phyloP scores from a whole-genome alignment of 1,140 invertebrate genomes.

The Drosophila parabipectinata region DNA sequence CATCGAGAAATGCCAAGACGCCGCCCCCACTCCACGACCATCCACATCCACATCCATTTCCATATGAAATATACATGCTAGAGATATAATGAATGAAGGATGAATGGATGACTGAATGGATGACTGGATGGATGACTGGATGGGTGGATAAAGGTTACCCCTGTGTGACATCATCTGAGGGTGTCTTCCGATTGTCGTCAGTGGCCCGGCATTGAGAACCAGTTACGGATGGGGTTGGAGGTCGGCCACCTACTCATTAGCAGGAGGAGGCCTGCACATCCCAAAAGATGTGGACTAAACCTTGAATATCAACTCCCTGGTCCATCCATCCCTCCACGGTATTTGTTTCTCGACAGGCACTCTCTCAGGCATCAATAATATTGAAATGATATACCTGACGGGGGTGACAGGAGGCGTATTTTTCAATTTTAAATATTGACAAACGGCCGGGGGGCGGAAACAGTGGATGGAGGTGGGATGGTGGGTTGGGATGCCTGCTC shows the following conservation, averaged over 20 bases:
- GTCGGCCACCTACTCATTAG: background rate
- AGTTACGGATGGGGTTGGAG: slow-evolving; percentile 1
- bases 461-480: background rate
- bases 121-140: slow-evolving; percentile 16
- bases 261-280: background rate
- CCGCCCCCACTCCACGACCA: slow-evolving; percentile 1
- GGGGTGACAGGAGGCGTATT: slow-evolving; percentile 34
- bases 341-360: background rate
- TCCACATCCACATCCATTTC: background rate
- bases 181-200: slow-evolving; percentile 76
- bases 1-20: slow-evolving; percentile 77
- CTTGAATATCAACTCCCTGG: too few relatives aligned
- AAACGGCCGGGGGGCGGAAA: slow-evolving; percentile 22
- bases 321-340: too few relatives aligned
- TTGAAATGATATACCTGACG: slow-evolving; percentile 69
- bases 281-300: too few relatives aligned
- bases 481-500: slow-evolving; percentile 39
- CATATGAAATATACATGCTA: slow-evolving; percentile 61
- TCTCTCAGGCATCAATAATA: slow-evolving; percentile 72
- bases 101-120: slow-evolving; percentile 29
- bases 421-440: slow-evolving; percentile 83
- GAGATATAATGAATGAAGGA: slow-evolving; percentile 47
- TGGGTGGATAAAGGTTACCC: slow-evolving; percentile 69
- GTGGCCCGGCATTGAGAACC: slow-evolving; percentile 8
- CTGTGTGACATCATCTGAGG: slow-evolving; percentile 31